Base-by-base conservation (phyloP, 2,797 vertebrate species). In the Amblyraja radiata region DNA sequence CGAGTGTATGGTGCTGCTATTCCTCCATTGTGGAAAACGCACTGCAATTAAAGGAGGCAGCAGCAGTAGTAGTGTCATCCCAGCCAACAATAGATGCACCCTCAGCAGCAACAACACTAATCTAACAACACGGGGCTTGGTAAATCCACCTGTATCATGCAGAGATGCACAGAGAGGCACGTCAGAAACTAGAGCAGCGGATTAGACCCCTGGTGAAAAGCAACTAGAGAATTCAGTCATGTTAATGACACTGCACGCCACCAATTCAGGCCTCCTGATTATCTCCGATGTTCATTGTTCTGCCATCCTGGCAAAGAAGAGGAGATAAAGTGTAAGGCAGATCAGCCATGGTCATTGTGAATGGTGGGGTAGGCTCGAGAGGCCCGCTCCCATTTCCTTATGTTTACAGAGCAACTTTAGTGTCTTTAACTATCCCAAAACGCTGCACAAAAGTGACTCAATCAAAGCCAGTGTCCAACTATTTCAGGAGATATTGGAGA, bases 1-100 rank as follows among this genome's bases (percentile, higher is more conserved):
- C 18, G 58, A 86, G 6, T 7, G 1, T n/a, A 16, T 86, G 16
- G 8, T 32, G 83, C 25, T 14, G 25, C 58, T 13, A 25, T 84
- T 61, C 83, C n/a, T 32, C 63, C 63, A 2, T 13, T 18, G 28
- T 58, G 9, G 28, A 83, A 83, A 83, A 11, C 0, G 23, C 23
- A 58, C 9, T 1, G 58, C 3, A 61, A 11, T n/a, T 61, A 58
- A 84, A 61, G 46, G 23, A 58, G 23, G 10, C 46, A 58, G 61
- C 10, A 14, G 54, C 46, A 76, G 93, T 94, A 76, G 93, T 94
- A 94, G 94, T 95, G 94, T 95, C 94, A 94, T 94, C 93, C 88
- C 94, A 94, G 94, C 94, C 94, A 93, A 94, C 93, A 39, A 80
- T 93, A 74, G 94, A 91, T 6, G 32, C 7, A 39, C 32, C 46